Conservation (phyloP, 92 coral and sea anemone genomes). For the Paragorgia papillata region DNA sequence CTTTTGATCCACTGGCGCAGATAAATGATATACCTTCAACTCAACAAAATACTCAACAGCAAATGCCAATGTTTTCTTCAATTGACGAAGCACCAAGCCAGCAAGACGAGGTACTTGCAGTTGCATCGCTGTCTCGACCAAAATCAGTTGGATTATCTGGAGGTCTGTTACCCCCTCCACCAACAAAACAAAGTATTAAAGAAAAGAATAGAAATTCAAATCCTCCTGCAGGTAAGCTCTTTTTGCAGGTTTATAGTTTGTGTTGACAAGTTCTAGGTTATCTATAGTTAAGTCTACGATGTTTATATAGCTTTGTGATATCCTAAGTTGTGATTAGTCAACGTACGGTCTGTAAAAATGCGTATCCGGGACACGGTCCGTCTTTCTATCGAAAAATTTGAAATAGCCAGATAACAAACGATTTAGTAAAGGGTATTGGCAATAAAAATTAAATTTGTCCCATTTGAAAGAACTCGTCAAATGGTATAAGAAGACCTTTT, state of each 20-base stretch:
- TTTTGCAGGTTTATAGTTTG: no score
- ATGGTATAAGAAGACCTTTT: no score
- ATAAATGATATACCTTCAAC: conserved; percentile 4
- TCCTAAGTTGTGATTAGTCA: no score
- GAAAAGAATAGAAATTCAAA: conserved; percentile 71
- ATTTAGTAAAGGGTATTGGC: no score
- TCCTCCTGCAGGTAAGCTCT: conserved; percentile 28
- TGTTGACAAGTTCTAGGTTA: neutral
- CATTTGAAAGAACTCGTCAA: no score
- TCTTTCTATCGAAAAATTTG: no score
- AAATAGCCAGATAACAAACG: no score
- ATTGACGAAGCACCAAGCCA: conserved; percentile 27
- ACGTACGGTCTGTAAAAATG: no score
- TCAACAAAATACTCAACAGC: conserved; percentile 11
- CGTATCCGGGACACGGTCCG: no score
- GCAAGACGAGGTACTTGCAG: conserved; percentile 18
- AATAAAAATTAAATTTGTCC: no score
- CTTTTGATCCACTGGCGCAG: conserved; percentile 50
- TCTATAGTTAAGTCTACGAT: neutral
- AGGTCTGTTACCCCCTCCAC: conserved; percentile 88
- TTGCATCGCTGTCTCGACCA: conserved; percentile 47
- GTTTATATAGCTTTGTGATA: no score
- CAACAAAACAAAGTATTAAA: conserved; percentile 88
- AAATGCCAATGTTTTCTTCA: neutral
- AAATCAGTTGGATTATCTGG: conserved; percentile 34